Base-by-base conservation (phyloP, 2,113 vertebrate species). In the Pycnonotus jocosus region DNA sequence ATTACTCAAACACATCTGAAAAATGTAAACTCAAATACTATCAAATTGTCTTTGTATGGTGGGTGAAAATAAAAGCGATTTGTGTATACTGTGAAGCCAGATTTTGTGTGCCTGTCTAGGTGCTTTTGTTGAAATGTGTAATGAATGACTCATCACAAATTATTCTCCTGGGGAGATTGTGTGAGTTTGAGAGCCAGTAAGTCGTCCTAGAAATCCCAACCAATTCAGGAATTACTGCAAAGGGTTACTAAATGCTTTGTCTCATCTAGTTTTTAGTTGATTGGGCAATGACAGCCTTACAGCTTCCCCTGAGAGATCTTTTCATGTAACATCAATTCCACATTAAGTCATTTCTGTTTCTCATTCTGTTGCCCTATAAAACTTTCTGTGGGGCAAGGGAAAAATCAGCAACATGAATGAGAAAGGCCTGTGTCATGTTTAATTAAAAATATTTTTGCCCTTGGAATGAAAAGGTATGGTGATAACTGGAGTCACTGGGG, bases 291-390 rank as follows among this genome's bases (percentile, higher is more conserved):
- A 95, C 85, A 95, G 79, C 60, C 85, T 91, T 88, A 91, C n/a
- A 48, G 25, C 71, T 73, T 95, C 90, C 84, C 79, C 64, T 88
- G 85, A 92, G 90, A 94, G 17, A 93, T 45, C 93, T 96, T 91
- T 94, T 96, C 86, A 94, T 25, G 77, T 96, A 95, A 71, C 86
- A 95, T 93, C 94, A 93, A 86, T 95, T 95, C 57, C 40, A 84
- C 82, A 86, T 91, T 71, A 92, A 94, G 56, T 56, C 28, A 81
- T 94, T 96, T 90, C 93, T 88, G 38, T 83, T 96, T 96, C 92
- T 93, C 90, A 93, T 97, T 90, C 60, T 92, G 58, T 78, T 94
- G 79, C 86, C 88, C 85, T 95, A 87, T 95, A 94, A 92, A 95
- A 90, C 74, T 96, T 95, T 88, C 87, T 62, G 40, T 72, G 90